Percentiles rank a stretch among this genome's conserved stretches.
These are phyloP conservation scores for Poecilia wingei DNA, from an alignment of 2,797 vertebrate species.

Conservation along the genomic window DNA sequence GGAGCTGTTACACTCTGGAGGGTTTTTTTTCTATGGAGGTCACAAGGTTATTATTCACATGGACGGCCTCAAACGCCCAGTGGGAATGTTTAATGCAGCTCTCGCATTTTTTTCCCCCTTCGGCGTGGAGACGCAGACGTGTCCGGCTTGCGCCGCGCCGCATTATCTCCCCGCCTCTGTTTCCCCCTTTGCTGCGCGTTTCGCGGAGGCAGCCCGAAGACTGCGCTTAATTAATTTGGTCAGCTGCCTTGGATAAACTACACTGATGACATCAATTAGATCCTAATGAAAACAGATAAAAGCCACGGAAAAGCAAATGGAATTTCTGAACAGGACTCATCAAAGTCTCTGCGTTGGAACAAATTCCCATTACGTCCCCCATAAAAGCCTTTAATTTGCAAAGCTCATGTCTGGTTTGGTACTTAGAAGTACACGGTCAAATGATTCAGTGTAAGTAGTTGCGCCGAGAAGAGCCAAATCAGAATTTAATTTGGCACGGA, in stretches of 20 bases:
- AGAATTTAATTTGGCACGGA: constrained; percentile 79
- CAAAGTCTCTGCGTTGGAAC: constrained; percentile 73
- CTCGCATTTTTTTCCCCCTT: constrained; percentile 49
- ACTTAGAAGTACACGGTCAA: constrained; percentile 79
- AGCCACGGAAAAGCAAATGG: constrained; percentile 69
- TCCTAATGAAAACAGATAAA: constrained; percentile 77
- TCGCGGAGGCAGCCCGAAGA: constrained; percentile 48
- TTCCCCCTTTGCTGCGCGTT: constrained; percentile 29
- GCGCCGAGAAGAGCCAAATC: constrained; percentile 71
- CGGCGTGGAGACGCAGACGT: neutral
- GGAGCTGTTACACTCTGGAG: constrained; percentile 57
- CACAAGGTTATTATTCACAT: constrained; percentile 73
- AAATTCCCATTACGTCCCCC: constrained; percentile 73
- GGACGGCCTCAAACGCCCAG: constrained; percentile 47
- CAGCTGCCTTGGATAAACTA: constrained; percentile 77
- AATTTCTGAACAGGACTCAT: constrained; percentile 77
- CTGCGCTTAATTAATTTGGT: constrained; percentile 76
- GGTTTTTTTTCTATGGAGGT: constrained; percentile 58
- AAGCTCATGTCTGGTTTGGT: constrained; percentile 79
- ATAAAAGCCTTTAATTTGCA: constrained; percentile 80
- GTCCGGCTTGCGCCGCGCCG: neutral
- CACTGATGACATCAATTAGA: constrained; percentile 80
- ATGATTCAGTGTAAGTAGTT: constrained; percentile 73
- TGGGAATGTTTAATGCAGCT: constrained; percentile 68
- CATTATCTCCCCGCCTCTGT: constrained; percentile 5